Evolutionary conservation across 2,888 invertebrate species (phyloP), one percentile per base, ranked within the genome.

Genomic region (Lasioglossum lativentre): DNA sequence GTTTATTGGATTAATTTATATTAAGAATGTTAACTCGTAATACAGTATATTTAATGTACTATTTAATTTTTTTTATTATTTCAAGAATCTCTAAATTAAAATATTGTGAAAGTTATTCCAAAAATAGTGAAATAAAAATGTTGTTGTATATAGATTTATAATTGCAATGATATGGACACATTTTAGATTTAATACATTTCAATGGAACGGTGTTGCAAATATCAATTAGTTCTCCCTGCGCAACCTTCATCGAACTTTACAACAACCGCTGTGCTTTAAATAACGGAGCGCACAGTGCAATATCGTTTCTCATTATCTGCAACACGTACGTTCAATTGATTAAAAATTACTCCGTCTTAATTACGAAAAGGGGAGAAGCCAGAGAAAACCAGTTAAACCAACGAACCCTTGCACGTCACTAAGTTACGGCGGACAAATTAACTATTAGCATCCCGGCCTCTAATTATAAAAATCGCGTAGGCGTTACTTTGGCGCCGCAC

Each of bases 401-500:
- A 23, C 47, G 59, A 78, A 78, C 72, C 73, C 76, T 74, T 66
- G 27, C 77, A 63, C 79, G 45, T 75, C 42, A n/a, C 73, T 70
- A 56, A 81, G 56, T 84, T 52, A 75, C 68, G 45, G n/a, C 63
- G 72, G 71, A 78, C 78, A 86, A 86, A 86, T 86, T 82, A 86
- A 86, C 87, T 80, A 87, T 87, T 87, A 89, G 86, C 68, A 82
- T 79, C 71, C 83, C 87, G 86, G 79, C 89, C 83, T 90, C 76
- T 90, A 90, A 90, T 90, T 90, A 90, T 82, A 86, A 87, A 89
- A 90, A 89, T 89, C 78, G 80, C 77, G 86, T 90, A 89, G 92
- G 92, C 92, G 92, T 89, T 91, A 83, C 93, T 93, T 93, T 93
- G 91, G 92, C 93, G 91, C 92, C 89, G 89, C 86, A 84, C 86